A percentile compares a stretch with the other conserved stretches of the same genome.
Conservation (phyloP, 1,140 invertebrate genomes). For the Drosophila arizonae region DNA sequence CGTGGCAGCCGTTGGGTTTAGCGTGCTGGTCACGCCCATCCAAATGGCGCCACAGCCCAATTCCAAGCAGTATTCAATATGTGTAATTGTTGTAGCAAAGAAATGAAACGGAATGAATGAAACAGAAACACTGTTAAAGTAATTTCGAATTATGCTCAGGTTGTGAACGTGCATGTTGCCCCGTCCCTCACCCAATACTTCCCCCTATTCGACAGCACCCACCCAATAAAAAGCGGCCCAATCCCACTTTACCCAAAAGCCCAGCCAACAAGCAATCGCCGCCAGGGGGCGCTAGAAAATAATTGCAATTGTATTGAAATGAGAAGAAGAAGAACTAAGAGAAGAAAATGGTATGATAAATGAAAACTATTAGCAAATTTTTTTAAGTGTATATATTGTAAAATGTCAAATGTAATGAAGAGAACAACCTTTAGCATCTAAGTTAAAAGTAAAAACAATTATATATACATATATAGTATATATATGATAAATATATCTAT, state of each 20-base stretch:
- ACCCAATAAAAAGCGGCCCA: conserved; percentile 2
- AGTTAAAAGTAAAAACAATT: conserved; percentile 55
- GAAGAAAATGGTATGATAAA: conserved; percentile 38
- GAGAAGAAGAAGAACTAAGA: conserved; percentile 16
- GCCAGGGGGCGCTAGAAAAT: conserved; percentile 35
- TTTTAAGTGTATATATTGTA: conserved; percentile 77
- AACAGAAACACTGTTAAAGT: conserved; percentile 31
- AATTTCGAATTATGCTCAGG: conserved; percentile 74
- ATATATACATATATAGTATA: conserved; percentile 47
- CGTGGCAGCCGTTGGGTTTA: conserved; percentile 17
- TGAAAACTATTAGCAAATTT: conserved; percentile 77
- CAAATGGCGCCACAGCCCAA: conserved; percentile 38
- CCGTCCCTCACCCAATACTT: conserved; percentile 1
- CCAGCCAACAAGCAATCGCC: conserved; percentile 49
- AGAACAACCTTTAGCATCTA: conserved; percentile 63
- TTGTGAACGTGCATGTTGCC: conserved; percentile 68
- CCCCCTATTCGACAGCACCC: background rate
- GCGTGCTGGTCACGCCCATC: conserved; percentile 62
- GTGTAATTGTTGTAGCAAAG: conserved; percentile 32
- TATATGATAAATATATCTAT: conserved; percentile 42
- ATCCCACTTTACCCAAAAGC: conserved; percentile 3
- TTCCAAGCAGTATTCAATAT: conserved; percentile 74
- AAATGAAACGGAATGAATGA: conserved; percentile 1
- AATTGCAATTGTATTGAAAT: conserved; percentile 62
- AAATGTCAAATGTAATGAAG: conserved; percentile 40